These are phyloP conservation scores for Amphipoea lucens DNA, from an alignment of 2,888 invertebrate species.

Conservation along the genomic window DNA sequence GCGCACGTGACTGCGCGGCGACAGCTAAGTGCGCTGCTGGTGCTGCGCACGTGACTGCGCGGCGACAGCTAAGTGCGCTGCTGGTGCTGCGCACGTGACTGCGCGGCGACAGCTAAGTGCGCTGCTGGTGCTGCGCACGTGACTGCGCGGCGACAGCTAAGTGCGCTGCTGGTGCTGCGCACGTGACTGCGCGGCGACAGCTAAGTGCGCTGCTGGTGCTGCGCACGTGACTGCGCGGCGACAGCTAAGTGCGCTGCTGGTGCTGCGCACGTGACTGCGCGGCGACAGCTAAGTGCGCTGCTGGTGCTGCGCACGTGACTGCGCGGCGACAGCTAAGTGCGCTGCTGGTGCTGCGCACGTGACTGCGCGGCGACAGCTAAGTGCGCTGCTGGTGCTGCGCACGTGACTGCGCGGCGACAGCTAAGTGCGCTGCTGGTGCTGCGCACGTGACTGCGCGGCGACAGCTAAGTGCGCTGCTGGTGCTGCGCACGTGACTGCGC, in stretches of 20 bases:
- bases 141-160: no score
- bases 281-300: slow-evolving; percentile 72
- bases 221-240: slow-evolving; percentile 81
- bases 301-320: slow-evolving; percentile 83
- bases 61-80: slow-evolving; percentile 53
- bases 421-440: slow-evolving; percentile 73
- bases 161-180: no score
- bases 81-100: no score
- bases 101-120: slow-evolving; percentile 55
- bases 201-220: slow-evolving; percentile 65
- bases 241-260: slow-evolving; percentile 70
- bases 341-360: slow-evolving; percentile 80
- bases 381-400: slow-evolving; percentile 74
- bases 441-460: slow-evolving; percentile 81
- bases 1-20: no score
- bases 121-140: no score
- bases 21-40: slow-evolving; percentile 53
- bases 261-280: slow-evolving; percentile 83
- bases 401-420: slow-evolving; percentile 82
- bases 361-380: slow-evolving; percentile 75
- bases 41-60: no score
- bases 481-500: slow-evolving; percentile 85
- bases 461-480: no score
- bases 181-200: no score
- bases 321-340: slow-evolving; percentile 63